Evolutionary conservation across 35 echinoderm and acorn worm species (phyloP).

Genomic region (Lytechinus pictus): DNA sequence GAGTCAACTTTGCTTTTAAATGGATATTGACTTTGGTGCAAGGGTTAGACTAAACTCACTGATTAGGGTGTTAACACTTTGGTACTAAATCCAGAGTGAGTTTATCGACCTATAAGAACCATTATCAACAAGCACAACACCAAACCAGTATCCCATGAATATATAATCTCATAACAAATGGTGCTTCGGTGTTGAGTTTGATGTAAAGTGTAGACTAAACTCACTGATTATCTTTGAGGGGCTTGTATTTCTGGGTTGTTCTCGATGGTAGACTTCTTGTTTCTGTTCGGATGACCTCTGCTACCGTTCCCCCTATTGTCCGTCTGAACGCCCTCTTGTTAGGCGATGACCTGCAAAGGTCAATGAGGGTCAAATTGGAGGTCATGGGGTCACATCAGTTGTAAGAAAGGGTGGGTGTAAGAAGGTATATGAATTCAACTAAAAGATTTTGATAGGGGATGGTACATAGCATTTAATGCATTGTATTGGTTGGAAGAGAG

Average conservation of each 20-base stretch:
- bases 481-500: too few species aligned
- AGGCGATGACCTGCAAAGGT: constrained; percentile 73
- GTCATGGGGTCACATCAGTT: neutral
- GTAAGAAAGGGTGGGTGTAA: neutral
- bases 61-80: neutral
- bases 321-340: constrained; percentile 85
- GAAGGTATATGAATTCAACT: too few species aligned
- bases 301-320: constrained; percentile 82
- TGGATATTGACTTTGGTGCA: too few species aligned
- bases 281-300: constrained; percentile 83
- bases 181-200: neutral
- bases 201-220: neutral
- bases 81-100: neutral
- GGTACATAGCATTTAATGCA: too few species aligned
- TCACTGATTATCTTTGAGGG: constrained; percentile 63
- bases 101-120: neutral
- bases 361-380: constrained; percentile 17
- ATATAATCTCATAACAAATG: neutral
- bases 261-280: constrained; percentile 79
- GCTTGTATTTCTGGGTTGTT: constrained; percentile 64
- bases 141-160: neutral
- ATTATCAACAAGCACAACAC: neutral
- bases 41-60: too few species aligned
- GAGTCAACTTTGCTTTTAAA: too few species aligned
- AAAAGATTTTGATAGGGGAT: too few species aligned